phyloP scores from a whole-genome alignment of 1,140 invertebrate genomes.

The Pogonognathellus flavescens region DNA sequence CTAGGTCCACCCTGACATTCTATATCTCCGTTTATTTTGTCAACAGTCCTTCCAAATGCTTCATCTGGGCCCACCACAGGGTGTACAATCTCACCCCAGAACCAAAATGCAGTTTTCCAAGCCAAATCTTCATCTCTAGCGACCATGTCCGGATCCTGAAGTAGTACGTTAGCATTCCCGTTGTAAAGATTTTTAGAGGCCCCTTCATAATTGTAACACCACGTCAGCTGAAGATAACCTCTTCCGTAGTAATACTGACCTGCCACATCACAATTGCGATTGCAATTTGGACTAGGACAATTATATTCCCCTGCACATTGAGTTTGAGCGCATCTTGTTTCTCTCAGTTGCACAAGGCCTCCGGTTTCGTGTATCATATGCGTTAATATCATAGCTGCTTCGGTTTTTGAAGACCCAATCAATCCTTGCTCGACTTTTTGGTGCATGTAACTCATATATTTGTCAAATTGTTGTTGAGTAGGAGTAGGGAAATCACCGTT shows the following conservation, averaged over 20 bases:
- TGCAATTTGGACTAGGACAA: no score
- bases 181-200: conserved; percentile 6
- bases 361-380: conserved; percentile 21
- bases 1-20: conserved; percentile 35
- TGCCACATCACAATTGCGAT: background rate
- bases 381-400: conserved; percentile 26
- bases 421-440: no score
- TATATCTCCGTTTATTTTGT: conserved; percentile 17
- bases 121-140: background rate
- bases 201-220: conserved; percentile 40
- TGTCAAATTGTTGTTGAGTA: no score
- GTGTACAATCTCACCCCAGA: background rate
- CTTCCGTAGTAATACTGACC: conserved; percentile 33
- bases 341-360: background rate
- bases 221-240: conserved; percentile 41
- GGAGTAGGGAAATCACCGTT: no score
- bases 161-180: background rate
- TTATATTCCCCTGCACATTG: conserved; percentile 3
- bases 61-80: background rate
- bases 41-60: conserved; percentile 7
- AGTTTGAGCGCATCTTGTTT: background rate
- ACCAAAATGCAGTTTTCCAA: conserved; percentile 44
- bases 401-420: no score
- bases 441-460: no score
- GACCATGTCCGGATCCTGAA: background rate